Base-by-base conservation (phyloP, 2,113 vertebrate species). In the Bos javanicus region DNA sequence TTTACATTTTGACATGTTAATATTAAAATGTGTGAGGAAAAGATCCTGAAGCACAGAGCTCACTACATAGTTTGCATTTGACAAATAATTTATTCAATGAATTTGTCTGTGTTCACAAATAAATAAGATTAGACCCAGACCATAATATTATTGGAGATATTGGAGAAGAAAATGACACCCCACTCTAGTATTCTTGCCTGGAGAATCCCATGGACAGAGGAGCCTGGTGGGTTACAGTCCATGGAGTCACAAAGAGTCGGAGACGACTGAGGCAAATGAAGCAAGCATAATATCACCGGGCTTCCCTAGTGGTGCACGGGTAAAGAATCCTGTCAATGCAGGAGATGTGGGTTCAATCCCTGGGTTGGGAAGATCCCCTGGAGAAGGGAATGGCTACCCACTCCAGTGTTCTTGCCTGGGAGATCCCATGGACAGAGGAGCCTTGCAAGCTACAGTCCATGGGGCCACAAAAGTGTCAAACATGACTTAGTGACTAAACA, bases 61-160 rank as follows among this genome's bases (percentile, higher is more conserved):
- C 90, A 71, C 25, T 93, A 30, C 33, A 52, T 82, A 33, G n/a
- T 94, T 92, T 60, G 12, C 60, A 92, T 28, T 84, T 82, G 50
- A n/a, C 56, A 67, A 89, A 95, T 94, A 91, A 93, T 90, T 80
- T 90, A 17, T 92, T 93, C 54, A 89, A 33, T 94, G 57, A 94
- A 84, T 64, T 76, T 92, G 36, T 46, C 39, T 71, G 23, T 86
- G 23, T 67, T 92, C 30, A 94, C 15, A 82, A 62, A 48, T 84
- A 83, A 95, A 46, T 96, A 60, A 67, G 16, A 88, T 88, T 96
- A 85, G 28, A 80, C 12, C 39, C 86, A 59, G 95, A 60, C 39
- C 19, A 57, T 85, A 87, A 85, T 54, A 84, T 71, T 10, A 71
- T 23, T 71, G 67, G 67, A 71, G n/a, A 71, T 39, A 71, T 10